Percentiles rank a stretch among this genome's conserved stretches.
Conservation (phyloP, 1,140 invertebrate species). For the Sarcophaga bullata region DNA sequence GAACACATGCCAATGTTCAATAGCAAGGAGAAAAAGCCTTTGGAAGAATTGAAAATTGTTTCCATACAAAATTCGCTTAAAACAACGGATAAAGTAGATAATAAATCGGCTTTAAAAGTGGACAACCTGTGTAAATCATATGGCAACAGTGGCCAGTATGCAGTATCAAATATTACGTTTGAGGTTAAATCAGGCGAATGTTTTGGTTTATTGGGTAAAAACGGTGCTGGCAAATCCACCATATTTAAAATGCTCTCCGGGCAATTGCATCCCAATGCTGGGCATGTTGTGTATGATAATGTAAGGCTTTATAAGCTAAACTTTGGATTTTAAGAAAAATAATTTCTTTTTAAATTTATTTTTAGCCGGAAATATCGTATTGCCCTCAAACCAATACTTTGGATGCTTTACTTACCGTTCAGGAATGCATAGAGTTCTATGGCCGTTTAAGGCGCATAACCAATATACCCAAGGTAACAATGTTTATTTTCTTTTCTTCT, state of each 20-base stretch:
- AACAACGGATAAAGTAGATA: constrained; percentile 43
- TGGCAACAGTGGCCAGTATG: constrained; percentile 51
- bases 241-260: constrained; percentile 81
- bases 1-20: constrained; percentile 49
- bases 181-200: constrained; percentile 67
- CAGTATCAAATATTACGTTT: constrained; percentile 61
- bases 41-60: constrained; percentile 58
- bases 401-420: constrained; percentile 76
- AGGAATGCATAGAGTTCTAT: constrained; percentile 68
- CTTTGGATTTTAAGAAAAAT: not conserved
- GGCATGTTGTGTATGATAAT: constrained; percentile 67
- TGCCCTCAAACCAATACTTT: constrained; percentile 87
- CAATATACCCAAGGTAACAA: constrained; percentile 63
- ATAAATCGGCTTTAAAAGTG: constrained; percentile 51
- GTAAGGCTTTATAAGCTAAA: constrained; percentile 47
- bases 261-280: constrained; percentile 69
- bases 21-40: constrained; percentile 48
- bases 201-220: constrained; percentile 80
- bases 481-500: too few species aligned
- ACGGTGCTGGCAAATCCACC: constrained; percentile 79
- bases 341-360: not conserved
- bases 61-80: constrained; percentile 49
- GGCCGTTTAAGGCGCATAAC: constrained; percentile 67
- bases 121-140: constrained; percentile 59
- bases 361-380: constrained; percentile 69